phyloP scores from a whole-genome alignment of 2,113 vertebrate genomes.

The Stegostoma tigrinum region DNA sequence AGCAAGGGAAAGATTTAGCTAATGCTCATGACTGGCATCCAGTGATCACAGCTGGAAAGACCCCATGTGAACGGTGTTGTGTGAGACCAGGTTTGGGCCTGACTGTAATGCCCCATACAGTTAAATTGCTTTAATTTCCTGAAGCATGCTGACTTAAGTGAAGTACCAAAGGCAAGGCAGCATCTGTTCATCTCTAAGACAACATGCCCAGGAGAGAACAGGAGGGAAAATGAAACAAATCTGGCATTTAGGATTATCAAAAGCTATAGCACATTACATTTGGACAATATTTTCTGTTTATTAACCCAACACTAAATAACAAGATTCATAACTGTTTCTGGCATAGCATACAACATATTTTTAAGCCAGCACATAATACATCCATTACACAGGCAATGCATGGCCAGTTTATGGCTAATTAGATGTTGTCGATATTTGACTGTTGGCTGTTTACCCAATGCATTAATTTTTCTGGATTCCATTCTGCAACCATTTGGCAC shows the following conservation, averaged over 20 bases:
- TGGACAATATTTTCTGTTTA: constrained; percentile 6
- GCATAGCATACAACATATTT: no score
- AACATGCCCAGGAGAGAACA: neutral
- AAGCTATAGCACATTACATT: neutral
- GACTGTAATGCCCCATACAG: neutral
- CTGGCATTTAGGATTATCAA: neutral
- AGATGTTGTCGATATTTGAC: neutral
- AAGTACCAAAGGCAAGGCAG: neutral
- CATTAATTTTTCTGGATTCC: neutral
- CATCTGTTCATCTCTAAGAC: neutral
- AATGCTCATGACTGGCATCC: neutral
- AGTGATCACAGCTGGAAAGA: neutral
- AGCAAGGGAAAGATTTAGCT: neutral
- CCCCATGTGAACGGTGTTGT: neutral
- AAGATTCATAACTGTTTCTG: neutral
- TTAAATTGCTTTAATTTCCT: neutral
- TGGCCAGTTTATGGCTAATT: neutral
- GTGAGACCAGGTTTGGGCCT: neutral
- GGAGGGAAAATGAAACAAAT: neutral
- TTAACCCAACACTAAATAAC: neutral
- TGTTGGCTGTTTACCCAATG: neutral
- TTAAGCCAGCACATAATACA: neutral
- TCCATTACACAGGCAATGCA: neutral
- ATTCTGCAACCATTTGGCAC: neutral
- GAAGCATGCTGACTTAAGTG: neutral